phyloP scores from a whole-genome alignment of 2,797 vertebrate genomes.

The Sitta carolinensis region DNA sequence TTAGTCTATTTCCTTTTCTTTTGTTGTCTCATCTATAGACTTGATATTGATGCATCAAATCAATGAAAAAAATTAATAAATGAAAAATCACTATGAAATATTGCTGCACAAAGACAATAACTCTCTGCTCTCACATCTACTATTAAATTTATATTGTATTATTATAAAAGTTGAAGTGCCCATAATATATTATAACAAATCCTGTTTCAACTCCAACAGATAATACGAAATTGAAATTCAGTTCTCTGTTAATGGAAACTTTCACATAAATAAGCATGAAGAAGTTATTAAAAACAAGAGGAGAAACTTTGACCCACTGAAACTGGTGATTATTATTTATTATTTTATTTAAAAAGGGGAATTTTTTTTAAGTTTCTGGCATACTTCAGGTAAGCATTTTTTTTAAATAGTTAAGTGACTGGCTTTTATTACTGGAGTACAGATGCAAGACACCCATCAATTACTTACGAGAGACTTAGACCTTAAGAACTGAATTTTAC shows the following conservation, averaged over 20 bases:
- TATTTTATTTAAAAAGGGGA: background rate
- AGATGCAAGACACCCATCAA: background rate
- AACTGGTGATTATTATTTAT: background rate
- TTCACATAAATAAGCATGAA: background rate
- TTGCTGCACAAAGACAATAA: background rate
- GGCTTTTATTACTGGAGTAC: background rate
- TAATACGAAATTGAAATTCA: background rate
- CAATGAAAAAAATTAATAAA: background rate
- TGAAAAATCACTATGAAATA: background rate
- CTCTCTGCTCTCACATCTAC: background rate
- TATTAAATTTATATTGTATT: background rate
- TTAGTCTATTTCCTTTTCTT: background rate
- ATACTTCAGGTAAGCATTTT: background rate
- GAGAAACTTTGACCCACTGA: background rate
- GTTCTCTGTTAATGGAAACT: background rate
- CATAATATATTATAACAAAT: background rate
- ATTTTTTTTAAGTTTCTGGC: background rate
- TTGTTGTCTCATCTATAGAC: background rate
- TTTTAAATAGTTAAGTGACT: background rate
- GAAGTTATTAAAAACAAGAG: background rate
- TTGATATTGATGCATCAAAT: background rate
- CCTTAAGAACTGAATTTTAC: background rate
- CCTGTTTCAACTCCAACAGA: fast-evolving
- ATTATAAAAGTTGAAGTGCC: background rate
- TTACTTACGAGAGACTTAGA: background rate